phyloP scores from a whole-genome alignment of 2,888 invertebrate genomes.

The Mimumesa dahlbomi region DNA sequence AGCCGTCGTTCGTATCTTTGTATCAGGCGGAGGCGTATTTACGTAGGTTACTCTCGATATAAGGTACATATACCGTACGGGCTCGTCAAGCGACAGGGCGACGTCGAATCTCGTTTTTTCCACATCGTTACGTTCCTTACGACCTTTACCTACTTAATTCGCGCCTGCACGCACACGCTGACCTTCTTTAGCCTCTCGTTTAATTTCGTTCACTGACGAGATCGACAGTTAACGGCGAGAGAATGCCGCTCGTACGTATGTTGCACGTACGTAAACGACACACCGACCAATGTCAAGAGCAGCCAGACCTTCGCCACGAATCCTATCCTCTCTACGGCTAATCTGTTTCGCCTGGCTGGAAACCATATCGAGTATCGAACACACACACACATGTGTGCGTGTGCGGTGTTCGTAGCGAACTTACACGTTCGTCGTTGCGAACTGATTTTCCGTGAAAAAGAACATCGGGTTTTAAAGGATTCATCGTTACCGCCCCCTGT shows the following conservation, averaged over 20 bases:
- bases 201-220: constrained; percentile 39
- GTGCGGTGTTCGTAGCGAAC: too few relatives aligned
- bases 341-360: constrained; percentile 20
- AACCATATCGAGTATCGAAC: constrained; percentile 5
- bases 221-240: constrained; percentile 1
- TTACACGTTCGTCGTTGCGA: too few relatives aligned
- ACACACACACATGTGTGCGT: neutral
- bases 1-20: too few relatives aligned
- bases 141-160: constrained; percentile 55
- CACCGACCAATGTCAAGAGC: constrained; percentile 44
- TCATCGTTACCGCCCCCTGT: too few relatives aligned
- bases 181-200: constrained; percentile 41
- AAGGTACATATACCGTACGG: too few relatives aligned
- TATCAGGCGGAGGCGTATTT: too few relatives aligned
- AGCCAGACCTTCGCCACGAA: constrained; percentile 24
- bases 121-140: constrained; percentile 9
- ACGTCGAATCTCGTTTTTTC: constrained; percentile 2
- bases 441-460: too few relatives aligned
- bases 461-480: too few relatives aligned
- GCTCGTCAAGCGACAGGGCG: neutral
- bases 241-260: neutral
- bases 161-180: constrained; percentile 18
- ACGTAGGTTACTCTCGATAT: too few relatives aligned
- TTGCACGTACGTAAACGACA: too few relatives aligned
- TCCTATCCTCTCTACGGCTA: constrained; percentile 17